Evolutionary conservation across 2,797 vertebrate genomes (phyloP).

Genomic region (Gallinago stenura): DNA sequence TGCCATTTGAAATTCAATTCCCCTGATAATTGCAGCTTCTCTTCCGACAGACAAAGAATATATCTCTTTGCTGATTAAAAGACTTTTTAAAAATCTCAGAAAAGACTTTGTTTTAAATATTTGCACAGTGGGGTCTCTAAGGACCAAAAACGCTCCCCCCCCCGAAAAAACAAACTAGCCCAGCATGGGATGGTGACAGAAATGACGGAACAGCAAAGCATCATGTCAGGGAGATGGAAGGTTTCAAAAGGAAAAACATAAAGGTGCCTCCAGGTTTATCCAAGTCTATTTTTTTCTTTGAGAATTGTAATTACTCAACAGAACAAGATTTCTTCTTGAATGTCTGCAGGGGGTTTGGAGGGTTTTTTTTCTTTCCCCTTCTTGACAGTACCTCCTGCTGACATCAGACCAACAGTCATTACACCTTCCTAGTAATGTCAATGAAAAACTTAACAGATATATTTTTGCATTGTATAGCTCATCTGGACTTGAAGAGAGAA

Average conservation of each 20-base stretch:
- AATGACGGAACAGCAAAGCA: constrained; percentile 36
- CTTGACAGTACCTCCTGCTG: constrained; percentile 68
- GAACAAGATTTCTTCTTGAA: constrained; percentile 60
- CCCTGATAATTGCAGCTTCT: constrained; percentile 33
- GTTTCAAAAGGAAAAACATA: constrained; percentile 60
- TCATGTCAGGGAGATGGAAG: constrained; percentile 39
- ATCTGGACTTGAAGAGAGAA: constrained; percentile 44
- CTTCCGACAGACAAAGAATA: constrained; percentile 42
- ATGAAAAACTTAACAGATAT: constrained; percentile 46
- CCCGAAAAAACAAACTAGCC: background rate
- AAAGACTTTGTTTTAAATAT: constrained; percentile 52
- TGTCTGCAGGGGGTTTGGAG: constrained; percentile 40
- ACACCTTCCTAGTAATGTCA: constrained; percentile 60
- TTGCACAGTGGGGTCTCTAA: background rate
- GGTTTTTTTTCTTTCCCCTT: background rate
- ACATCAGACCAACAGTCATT: constrained; percentile 62
- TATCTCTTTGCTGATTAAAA: constrained; percentile 58
- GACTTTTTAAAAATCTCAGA: background rate
- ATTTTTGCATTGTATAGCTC: constrained; percentile 42
- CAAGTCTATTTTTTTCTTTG: constrained; percentile 58
- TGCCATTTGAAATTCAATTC: constrained; percentile 33
- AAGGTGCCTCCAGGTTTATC: constrained; percentile 52
- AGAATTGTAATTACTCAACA: constrained; percentile 63
- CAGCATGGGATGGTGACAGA: constrained; percentile 15
- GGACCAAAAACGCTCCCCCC: background rate